Base-by-base conservation (phyloP, 2,888 invertebrate species). In the Sisyra terminalis region DNA sequence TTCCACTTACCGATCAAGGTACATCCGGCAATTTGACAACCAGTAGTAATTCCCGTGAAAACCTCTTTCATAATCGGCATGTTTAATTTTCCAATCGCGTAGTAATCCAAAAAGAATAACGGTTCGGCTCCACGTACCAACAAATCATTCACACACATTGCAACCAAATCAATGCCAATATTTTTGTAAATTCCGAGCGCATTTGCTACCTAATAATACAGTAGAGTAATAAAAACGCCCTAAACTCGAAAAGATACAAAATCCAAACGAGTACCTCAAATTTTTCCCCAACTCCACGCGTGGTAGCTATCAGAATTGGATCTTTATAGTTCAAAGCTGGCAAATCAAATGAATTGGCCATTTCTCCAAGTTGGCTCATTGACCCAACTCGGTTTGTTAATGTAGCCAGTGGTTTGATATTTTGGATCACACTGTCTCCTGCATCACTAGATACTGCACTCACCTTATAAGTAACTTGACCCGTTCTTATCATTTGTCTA, bases 91-190 rank as follows among this genome's bases (percentile, higher is more conserved):
- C 94, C 92, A 56, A 89, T 89, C 14, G 96, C 93, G 63, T 90
- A 92, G 61, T 97, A 97, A 68, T 98, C 97, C 13, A 98, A 67
- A 65, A 98, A 97, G 51, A 89, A 94, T 49, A 98, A 70, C 0
- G 97, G 94, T 53, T 92, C 89, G 0, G 94, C 97, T 36, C 94
- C 96, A 47, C 92, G 86, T 50, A 92, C 90, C 39, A 98, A 65
- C 41, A 97, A 78, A 61, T 97, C 94, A 65, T 98, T 98, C 36
- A 89, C 94, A 57, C 94, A 94, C 92, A 96, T 94, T 3, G 96
- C 97, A 2, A 98, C 93, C 29, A 98, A 68, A 63, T 98, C 98
- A 51, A 88, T 82, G 1, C 97, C 97, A 43, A 97, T 75, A 0
- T 82, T 79, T 52, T 80, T 73, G 61, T 89, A 90, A 43, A 79